Evolutionary conservation across 2,113 vertebrate genomes (phyloP), one percentile per base, ranked within the genome.

Genomic region (Chloropsis hardwickii): DNA sequence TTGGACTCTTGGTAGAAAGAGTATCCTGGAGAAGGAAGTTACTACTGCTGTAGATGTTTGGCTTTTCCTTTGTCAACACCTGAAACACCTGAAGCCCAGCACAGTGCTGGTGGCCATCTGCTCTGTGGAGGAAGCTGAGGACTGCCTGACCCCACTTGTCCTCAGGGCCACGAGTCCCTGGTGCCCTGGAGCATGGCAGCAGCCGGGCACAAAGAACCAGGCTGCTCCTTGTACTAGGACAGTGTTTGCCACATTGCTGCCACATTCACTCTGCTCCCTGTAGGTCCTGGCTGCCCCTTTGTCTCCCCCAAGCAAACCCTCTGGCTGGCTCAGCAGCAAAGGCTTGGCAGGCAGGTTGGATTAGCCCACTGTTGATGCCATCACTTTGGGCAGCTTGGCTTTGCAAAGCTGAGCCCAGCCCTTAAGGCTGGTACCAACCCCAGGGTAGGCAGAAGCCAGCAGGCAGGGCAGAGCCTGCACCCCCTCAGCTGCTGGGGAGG

Each of bases 41-140:
- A 12, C 10, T 23, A 2, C 21, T 37, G 7, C 5, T 9, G 25
- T 5, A 37, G 25, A 0, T 3, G 24, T 80, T 47, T 35, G 58
- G 29, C 25, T 93, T 18, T 64, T 47, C 25, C 16, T 2, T 29
- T 31, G 39, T 47, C 28, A 24, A 83, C 33, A 12, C 33, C 31
- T 69, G 56, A 21, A 48, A 12, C 1, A 7, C 15, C 44, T 18
- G 10, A 47, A 60, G 44, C 45, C 31, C 54, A 51, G 45, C n/a
- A 15, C 0, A 1, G 12, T 2, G 6, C 14, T 73, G 77, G 33
- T 11, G 56, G 40, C 9, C 20, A 3, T 14, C 28, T 57, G 0
- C 42, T n/a, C 33, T 14, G 14, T 19, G 42, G 22, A 56, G 21
- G 23, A 39, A 48, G 28, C 28, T 28, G 29, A 23, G 0, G 1